Evolutionary conservation across 2,113 vertebrate genomes (phyloP).

Genomic region (Pseudorasbora parva): DNA sequence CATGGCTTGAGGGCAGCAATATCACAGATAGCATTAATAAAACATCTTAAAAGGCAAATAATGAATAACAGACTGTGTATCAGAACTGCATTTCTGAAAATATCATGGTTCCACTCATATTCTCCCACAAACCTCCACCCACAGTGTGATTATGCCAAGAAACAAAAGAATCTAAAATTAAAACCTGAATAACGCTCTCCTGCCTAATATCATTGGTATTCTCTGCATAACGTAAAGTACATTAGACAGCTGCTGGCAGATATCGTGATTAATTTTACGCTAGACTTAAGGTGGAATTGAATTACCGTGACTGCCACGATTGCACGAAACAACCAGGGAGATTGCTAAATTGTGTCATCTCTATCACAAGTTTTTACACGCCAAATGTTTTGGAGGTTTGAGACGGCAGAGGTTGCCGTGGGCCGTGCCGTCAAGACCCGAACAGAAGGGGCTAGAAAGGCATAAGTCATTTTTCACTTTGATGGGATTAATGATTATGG

Average conservation of each 20-base stretch:
- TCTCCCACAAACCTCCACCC: conserved; percentile 48
- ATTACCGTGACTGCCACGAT: conserved; percentile 55
- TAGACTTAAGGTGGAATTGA: conserved; percentile 61
- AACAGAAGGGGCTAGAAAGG: neutral
- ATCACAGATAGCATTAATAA: conserved; percentile 30
- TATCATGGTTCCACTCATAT: conserved; percentile 49
- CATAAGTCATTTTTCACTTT: conserved; percentile 31
- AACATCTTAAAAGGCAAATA: conserved; percentile 8
- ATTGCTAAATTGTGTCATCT: conserved; percentile 47
- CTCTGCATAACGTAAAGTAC: conserved; percentile 49
- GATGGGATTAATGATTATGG: conserved; percentile 50
- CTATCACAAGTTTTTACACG: conserved; percentile 43
- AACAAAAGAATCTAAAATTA: conserved; percentile 50
- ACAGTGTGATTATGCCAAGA: conserved; percentile 40
- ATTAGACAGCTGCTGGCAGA: conserved; percentile 57
- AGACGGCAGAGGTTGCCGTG: conserved; percentile 10
- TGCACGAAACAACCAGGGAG: conserved; percentile 48
- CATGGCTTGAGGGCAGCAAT: conserved; percentile 16
- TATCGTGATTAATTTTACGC: conserved; percentile 56
- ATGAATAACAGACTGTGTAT: conserved; percentile 32
- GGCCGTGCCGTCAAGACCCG: conserved; percentile 4
- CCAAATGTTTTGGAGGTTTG: conserved; percentile 33
- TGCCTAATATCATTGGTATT: conserved; percentile 55
- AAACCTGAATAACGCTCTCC: conserved; percentile 50
- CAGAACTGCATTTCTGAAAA: conserved; percentile 15